These are phyloP conservation scores for Heliconius himera DNA, from an alignment of 1,140 invertebrate genomes.

Conservation along the genomic window DNA sequence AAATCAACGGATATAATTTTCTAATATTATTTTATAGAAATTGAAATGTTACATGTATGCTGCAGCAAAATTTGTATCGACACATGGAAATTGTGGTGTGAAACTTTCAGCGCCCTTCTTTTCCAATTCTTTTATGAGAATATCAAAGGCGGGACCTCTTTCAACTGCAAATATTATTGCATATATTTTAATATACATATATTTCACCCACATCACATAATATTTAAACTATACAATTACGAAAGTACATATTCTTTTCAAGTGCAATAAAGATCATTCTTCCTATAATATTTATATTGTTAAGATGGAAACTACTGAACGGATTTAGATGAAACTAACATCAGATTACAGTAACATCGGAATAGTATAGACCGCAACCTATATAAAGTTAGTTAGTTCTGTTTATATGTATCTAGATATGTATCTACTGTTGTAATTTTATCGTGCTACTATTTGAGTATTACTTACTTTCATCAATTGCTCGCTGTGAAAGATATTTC, in stretches of 20 bases:
- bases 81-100: conserved; percentile 43
- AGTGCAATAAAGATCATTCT: too few relatives aligned
- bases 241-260: too few relatives aligned
- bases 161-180: conserved; percentile 52
- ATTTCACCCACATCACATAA: background rate
- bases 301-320: too few relatives aligned
- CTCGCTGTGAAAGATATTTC: conserved; percentile 64
- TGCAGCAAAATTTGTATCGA: conserved; percentile 49
- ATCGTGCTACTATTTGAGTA: background rate
- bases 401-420: too few relatives aligned
- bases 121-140: conserved; percentile 48
- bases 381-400: too few relatives aligned
- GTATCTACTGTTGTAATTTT: too few relatives aligned
- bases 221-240: too few relatives aligned
- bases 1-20: background rate
- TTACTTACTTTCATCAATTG: conserved; percentile 59
- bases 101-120: conserved; percentile 50
- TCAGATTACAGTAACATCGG: too few relatives aligned
- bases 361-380: too few relatives aligned
- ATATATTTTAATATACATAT: conserved; percentile 10
- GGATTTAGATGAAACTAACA: too few relatives aligned
- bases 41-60: conserved; percentile 50
- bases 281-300: conserved; percentile 5
- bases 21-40: background rate
- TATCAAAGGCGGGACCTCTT: conserved; percentile 46